Base-by-base conservation (phyloP, 2,888 invertebrate species). In the Pachliopta kotzebuea region DNA sequence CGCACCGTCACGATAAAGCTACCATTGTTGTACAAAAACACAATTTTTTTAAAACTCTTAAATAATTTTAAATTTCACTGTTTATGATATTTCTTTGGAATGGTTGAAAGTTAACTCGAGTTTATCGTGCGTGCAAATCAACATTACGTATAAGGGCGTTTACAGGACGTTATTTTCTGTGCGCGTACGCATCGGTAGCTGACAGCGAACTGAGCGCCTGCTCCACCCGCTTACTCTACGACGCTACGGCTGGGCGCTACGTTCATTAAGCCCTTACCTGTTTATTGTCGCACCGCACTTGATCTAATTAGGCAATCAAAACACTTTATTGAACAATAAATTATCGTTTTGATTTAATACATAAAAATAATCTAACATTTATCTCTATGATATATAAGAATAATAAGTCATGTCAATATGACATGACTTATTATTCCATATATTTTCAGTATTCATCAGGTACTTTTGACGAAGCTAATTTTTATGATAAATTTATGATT, bases 141-240 rank as follows among this genome's bases (percentile, higher is more conserved):
- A 72, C 82, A 83, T 84, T 74, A 72, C 76, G 76, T 76, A 75
- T 74, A 74, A 69, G 71, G 67, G 74, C 74, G 70, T 72, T 75
- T 72, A 68, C 58, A 70, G 56, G 63, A 56, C 62, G 69, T 67
- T 64, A 60, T 63, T 67, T 65, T 56, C 64, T 66, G 74, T 87
- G 86, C 90, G 90, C 84, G 83, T 75, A 80, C 90, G 88, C 90
- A 85, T 69, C 80, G 82, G 83, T 83, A 84, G 90, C 84, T 81
- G 78, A 76, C 77, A 72, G 74, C 73, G 75, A 74, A 89, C 89
- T 88, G 89, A 86, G 69, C 74, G 74, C 71, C 73, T 72, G 76
- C 76, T 78, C 77, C 76, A 75, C 73, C 70, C 69, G 69, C 71
- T 75, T 77, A 83, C 85, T 85, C 84, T 81, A 73, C 74, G 78